phyloP scores from a whole-genome alignment of 2,888 invertebrate genomes.

The Bombylius discolor region DNA sequence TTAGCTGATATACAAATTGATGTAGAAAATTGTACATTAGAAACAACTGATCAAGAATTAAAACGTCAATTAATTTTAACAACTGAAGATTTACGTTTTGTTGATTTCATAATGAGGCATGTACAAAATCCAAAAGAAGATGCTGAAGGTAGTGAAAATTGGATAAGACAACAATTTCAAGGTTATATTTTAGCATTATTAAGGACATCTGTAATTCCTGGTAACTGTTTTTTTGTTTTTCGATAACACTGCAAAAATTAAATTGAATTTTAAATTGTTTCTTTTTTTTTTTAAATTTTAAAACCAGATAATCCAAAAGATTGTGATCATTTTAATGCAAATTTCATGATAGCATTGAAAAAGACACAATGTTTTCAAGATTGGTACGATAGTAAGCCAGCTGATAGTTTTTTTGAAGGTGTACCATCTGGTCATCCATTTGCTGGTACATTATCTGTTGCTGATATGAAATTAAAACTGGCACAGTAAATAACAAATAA shows the following conservation, averaged over 20 bases:
- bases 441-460: slow-evolving; percentile 84
- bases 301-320: slow-evolving; percentile 59
- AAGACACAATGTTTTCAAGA: slow-evolving; percentile 77
- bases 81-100: slow-evolving; percentile 90
- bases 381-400: slow-evolving; percentile 57
- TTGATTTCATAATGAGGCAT: slow-evolving; percentile 78
- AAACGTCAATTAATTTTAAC: slow-evolving; percentile 74
- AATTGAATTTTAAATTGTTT: background rate
- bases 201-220: slow-evolving; percentile 62
- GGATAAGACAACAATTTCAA: slow-evolving; percentile 90
- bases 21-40: slow-evolving; percentile 74
- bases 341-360: slow-evolving; percentile 74
- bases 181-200: slow-evolving; percentile 71
- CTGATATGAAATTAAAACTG: slow-evolving; percentile 83
- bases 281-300: background rate
- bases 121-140: slow-evolving; percentile 54
- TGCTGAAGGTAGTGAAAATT: slow-evolving; percentile 86
- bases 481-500: slow-evolving; percentile 59
- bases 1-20: slow-evolving; percentile 87
- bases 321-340: slow-evolving; percentile 74
- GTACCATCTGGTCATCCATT: slow-evolving; percentile 82
- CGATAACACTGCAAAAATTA: background rate
- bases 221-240: slow-evolving; percentile 33
- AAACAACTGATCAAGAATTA: slow-evolving; percentile 62
- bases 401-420: slow-evolving; percentile 52